phyloP scores from a whole-genome alignment of 2,888 invertebrate species.

The Lasiommata megera region DNA sequence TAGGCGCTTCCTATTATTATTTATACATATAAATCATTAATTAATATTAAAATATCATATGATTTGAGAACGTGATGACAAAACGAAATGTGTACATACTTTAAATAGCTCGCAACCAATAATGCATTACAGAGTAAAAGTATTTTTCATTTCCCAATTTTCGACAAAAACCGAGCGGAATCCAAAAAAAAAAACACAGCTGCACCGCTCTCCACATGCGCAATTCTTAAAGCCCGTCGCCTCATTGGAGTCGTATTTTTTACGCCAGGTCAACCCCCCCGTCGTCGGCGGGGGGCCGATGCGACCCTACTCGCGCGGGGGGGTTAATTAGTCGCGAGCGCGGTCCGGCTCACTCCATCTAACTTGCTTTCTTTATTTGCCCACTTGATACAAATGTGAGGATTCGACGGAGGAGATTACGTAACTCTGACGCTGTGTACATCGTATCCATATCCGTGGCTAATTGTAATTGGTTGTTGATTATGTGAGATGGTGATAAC shows the following conservation, averaged over 20 bases:
- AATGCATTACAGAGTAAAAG: background rate
- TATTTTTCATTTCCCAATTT: background rate
- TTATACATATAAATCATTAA: too few species aligned
- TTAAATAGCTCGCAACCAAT: background rate
- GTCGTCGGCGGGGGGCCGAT: constrained; percentile 39
- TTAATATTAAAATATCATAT: too few species aligned
- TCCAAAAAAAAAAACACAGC: background rate
- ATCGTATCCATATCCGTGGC: too few species aligned
- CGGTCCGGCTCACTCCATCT: constrained; percentile 76
- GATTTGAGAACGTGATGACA: too few species aligned
- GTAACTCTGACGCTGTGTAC: background rate
- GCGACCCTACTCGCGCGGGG: constrained; percentile 43
- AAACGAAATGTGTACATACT: too few species aligned
- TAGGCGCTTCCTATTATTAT: too few species aligned
- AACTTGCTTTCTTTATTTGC: constrained; percentile 80
- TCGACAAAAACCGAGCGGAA: background rate
- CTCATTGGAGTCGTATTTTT: constrained; percentile 71
- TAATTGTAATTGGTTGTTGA: too few species aligned
- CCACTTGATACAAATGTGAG: constrained; percentile 77
- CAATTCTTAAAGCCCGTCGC: constrained; percentile 56
- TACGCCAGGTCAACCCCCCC: constrained; percentile 44
- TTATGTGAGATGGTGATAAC: too few species aligned
- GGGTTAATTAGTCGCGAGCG: constrained; percentile 80
- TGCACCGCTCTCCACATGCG: constrained; percentile 32
- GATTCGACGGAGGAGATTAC: constrained; percentile 27